Evolutionary conservation across 1,140 invertebrate genomes (phyloP).

Genomic region (Lanistes nyassanus): DNA sequence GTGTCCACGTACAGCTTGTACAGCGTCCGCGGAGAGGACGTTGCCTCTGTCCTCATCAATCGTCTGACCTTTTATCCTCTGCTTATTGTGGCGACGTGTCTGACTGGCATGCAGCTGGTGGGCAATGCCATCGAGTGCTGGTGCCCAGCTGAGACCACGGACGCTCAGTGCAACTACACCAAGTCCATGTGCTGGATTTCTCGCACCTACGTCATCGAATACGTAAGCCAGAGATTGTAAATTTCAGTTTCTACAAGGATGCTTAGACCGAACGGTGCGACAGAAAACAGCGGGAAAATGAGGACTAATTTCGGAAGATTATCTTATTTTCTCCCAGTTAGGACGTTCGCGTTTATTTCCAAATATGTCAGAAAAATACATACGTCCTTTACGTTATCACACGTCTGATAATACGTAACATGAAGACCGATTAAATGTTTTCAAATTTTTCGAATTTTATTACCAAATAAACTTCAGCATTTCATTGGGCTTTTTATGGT

Average conservation of each 20-base stretch:
- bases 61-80: constrained; percentile 46
- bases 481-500: too few relatives aligned
- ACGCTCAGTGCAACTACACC: constrained; percentile 66
- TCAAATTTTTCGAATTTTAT: too few relatives aligned
- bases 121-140: constrained; percentile 69
- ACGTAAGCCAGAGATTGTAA: constrained; percentile 63
- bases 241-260: background rate
- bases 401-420: too few relatives aligned
- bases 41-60: constrained; percentile 47
- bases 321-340: background rate
- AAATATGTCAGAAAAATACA: too few relatives aligned
- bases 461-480: too few relatives aligned
- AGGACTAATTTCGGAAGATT: too few relatives aligned
- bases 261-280: background rate
- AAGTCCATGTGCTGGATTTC: constrained; percentile 65
- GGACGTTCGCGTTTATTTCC: constrained; percentile 3
- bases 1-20: constrained; percentile 8
- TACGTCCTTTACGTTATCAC: too few relatives aligned
- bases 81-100: constrained; percentile 45
- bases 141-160: constrained; percentile 61
- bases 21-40: constrained; percentile 47
- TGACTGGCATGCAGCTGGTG: constrained; percentile 66
- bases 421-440: too few relatives aligned
- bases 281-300: background rate
- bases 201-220: constrained; percentile 69